These are phyloP conservation scores for Ivindomyrus marchei DNA, from an alignment of 2,113 vertebrate species.

Conservation along the genomic window DNA sequence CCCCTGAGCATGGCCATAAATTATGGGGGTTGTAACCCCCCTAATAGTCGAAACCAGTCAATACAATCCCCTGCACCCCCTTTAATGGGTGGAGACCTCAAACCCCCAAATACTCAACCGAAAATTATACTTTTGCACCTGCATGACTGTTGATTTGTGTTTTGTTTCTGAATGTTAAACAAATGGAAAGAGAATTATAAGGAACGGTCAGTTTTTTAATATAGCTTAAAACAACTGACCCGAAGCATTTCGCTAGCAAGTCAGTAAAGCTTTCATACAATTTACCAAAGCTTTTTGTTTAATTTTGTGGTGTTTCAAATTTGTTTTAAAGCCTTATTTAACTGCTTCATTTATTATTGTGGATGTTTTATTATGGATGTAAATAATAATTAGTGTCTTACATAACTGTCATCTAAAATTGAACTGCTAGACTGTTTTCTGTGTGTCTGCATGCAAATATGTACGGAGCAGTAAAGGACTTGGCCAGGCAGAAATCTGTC, in stretches of 20 bases:
- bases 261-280: not conserved
- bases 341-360: not conserved
- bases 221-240: not conserved
- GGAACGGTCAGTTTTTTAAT: not conserved
- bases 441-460: not conserved
- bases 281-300: not conserved
- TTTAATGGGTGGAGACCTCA: not conserved
- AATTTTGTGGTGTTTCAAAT: not conserved
- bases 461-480: not conserved
- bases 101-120: not conserved
- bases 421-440: not conserved
- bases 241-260: not conserved
- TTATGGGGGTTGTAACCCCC: not conserved
- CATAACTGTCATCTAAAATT: slow-evolving; percentile 9
- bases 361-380: not conserved
- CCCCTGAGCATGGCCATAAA: not conserved
- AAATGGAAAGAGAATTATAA: not conserved
- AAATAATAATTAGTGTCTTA: slow-evolving; percentile 4
- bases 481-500: not conserved
- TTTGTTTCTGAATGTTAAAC: not conserved
- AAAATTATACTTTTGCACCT: not conserved
- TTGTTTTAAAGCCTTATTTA: not conserved
- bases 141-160: not conserved
- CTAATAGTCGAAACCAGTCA: not conserved
- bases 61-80: not conserved